Conservation (phyloP, 1,140 invertebrate genomes). For the Caenorhabditis elegans region DNA sequence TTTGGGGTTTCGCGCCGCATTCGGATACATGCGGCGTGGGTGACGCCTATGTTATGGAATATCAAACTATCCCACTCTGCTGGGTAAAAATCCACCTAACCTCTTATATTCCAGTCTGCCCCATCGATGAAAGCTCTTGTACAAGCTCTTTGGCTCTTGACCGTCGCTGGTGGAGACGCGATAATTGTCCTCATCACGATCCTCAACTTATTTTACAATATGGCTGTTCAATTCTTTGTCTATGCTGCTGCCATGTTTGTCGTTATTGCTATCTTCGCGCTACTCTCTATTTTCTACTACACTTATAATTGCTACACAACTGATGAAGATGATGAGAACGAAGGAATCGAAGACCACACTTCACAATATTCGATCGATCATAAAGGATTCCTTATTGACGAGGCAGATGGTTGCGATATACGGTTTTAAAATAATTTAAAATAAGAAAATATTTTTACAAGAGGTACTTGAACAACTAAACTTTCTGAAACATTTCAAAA, state of each 20-base stretch:
- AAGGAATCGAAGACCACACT: background rate
- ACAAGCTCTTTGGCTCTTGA: constrained; percentile 83
- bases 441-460: no score
- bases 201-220: constrained; percentile 71
- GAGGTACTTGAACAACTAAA: no score
- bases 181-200: constrained; percentile 84
- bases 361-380: no score
- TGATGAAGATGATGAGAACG: constrained; percentile 36
- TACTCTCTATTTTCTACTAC: constrained; percentile 51
- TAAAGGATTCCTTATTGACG: no score
- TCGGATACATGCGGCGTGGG: no score
- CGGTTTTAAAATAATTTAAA: no score
- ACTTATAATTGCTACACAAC: constrained; percentile 49
- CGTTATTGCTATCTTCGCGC: constrained; percentile 44
- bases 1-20: no score
- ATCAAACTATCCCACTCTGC: no score
- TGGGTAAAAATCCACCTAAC: no score
- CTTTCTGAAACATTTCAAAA: no score
- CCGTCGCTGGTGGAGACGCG: constrained; percentile 85
- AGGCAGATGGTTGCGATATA: no score
- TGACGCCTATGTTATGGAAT: no score
- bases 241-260: constrained; percentile 42
- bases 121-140: constrained; percentile 73
- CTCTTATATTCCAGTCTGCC: constrained; percentile 67
- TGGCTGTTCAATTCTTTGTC: constrained; percentile 67